Conservation (phyloP, 2,888 invertebrate species). For the Busseola fusca region DNA sequence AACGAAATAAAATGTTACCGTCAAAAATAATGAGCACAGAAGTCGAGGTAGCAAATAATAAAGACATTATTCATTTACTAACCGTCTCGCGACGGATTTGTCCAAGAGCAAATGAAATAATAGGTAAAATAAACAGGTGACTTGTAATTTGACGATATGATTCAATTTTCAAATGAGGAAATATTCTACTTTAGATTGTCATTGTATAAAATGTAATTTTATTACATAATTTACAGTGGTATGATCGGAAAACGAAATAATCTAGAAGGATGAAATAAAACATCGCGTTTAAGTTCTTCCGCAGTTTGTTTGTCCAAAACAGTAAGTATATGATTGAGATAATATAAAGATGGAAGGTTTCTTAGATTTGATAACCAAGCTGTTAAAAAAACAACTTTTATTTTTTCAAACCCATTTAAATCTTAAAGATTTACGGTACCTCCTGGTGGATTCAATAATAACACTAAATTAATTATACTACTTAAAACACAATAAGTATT, state of each 20-base stretch:
- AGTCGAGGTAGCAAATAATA: constrained; percentile 33
- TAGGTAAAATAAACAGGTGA: background rate
- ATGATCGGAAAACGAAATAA: constrained; percentile 7
- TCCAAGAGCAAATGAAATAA: constrained; percentile 16
- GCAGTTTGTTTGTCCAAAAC: constrained; percentile 1
- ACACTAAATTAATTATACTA: background rate
- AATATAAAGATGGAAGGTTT: background rate
- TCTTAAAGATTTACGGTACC: background rate
- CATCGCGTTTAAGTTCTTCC: too few relatives aligned
- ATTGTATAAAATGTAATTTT: background rate
- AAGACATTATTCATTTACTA: constrained; percentile 25
- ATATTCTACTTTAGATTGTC: constrained; percentile 5
- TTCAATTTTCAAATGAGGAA: constrained; percentile 2
- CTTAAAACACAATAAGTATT: background rate
- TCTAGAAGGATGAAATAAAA: constrained; percentile 3
- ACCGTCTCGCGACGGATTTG: background rate
- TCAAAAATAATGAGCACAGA: constrained; percentile 19
- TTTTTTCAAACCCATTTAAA: background rate
- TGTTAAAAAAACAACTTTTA: background rate
- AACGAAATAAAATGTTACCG: constrained; percentile 38
- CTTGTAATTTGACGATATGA: constrained; percentile 24
- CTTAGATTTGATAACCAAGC: background rate
- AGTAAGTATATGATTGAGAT: background rate
- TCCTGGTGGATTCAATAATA: background rate
- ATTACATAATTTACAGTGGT: background rate